Conservation (phyloP, 1,140 invertebrate genomes). For the Diabrotica virgifera region DNA sequence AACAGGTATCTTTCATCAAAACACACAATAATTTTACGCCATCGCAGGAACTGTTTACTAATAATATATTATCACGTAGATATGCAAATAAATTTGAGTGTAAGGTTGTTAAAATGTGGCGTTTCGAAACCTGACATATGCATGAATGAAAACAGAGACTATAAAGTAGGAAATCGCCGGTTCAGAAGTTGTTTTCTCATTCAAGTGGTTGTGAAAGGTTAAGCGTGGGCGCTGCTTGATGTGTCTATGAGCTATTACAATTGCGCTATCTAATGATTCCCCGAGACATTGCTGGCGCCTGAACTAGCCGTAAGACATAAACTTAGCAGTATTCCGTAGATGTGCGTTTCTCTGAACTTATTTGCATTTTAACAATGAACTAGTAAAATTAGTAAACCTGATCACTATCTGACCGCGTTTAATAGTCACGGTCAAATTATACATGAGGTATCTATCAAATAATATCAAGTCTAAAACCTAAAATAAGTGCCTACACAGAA, state of each 20-base stretch:
- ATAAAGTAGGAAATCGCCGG: constrained; percentile 1
- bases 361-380: neutral
- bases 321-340: neutral
- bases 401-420: too few species aligned
- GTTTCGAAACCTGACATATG: constrained; percentile 2
- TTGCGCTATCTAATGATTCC: constrained; percentile 2
- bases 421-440: too few species aligned
- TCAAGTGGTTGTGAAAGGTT: neutral
- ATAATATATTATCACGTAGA: constrained; percentile 1
- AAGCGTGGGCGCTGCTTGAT: constrained; percentile 1
- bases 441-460: too few species aligned
- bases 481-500: too few species aligned
- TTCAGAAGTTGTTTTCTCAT: constrained; percentile 2
- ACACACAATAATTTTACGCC: neutral
- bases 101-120: neutral
- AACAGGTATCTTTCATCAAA: neutral
- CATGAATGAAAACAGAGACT: neutral
- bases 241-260: constrained; percentile 2
- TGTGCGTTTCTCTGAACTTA: neutral
- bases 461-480: too few species aligned
- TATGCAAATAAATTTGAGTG: constrained; percentile 3
- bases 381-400: too few species aligned
- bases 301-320: neutral
- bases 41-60: neutral
- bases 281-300: neutral